Conservation (phyloP, 2,888 invertebrate species). For the Drosophila niveifrons region DNA sequence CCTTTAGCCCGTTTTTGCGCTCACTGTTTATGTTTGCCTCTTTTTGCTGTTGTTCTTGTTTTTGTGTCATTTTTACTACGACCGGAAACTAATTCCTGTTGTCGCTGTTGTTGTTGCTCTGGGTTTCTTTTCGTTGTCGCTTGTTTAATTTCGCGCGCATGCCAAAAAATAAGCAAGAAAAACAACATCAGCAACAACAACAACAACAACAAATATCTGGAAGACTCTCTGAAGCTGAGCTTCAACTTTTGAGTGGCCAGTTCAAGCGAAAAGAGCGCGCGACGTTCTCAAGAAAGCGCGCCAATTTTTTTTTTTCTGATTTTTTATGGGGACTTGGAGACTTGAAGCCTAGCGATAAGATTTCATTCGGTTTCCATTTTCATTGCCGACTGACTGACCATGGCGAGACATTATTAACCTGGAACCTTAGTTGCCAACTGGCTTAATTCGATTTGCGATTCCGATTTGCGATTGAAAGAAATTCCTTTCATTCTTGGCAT, state of each 20-base stretch:
- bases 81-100: slow-evolving; percentile 81
- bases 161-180: slow-evolving; percentile 72
- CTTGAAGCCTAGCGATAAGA: slow-evolving; percentile 61
- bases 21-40: slow-evolving; percentile 43
- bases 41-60: slow-evolving; percentile 45
- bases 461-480: slow-evolving; percentile 15
- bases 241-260: slow-evolving; percentile 52
- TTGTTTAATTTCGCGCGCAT: slow-evolving; percentile 74
- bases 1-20: slow-evolving; percentile 70
- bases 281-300: slow-evolving; percentile 72
- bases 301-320: slow-evolving; percentile 55
- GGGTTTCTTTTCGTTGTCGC: slow-evolving; percentile 20
- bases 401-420: slow-evolving; percentile 15
- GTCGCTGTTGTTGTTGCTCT: slow-evolving; percentile 2
- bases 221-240: slow-evolving; percentile 26
- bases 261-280: slow-evolving; percentile 75
- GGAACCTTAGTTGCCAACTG: slow-evolving; percentile 15
- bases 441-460: slow-evolving; percentile 10
- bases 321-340: slow-evolving; percentile 43
- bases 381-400: slow-evolving; percentile 9
- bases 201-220: slow-evolving; percentile 28
- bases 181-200: slow-evolving; percentile 34
- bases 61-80: slow-evolving; percentile 80
- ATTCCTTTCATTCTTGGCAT: slow-evolving; percentile 8
- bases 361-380: slow-evolving; percentile 56